These are phyloP conservation scores for Falcaria lacertinaria DNA, from an alignment of 2,888 invertebrate genomes.

Conservation along the genomic window DNA sequence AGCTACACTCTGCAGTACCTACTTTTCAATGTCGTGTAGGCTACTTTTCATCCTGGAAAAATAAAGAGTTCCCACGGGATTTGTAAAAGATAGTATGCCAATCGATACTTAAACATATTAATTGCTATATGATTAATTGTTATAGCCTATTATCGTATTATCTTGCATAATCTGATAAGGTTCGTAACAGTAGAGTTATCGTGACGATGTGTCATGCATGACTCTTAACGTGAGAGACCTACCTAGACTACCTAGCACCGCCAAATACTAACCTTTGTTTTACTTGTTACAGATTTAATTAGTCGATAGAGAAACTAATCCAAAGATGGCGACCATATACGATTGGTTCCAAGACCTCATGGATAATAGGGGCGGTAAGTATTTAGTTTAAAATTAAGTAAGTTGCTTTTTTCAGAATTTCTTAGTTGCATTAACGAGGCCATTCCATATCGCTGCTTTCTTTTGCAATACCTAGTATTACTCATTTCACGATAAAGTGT, in stretches of 20 bases:
- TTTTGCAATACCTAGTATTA: background rate
- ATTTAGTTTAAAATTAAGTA: slow-evolving; percentile 8
- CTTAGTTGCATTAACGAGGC: slow-evolving; percentile 6
- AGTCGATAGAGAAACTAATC: slow-evolving; percentile 49
- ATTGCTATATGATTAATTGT: no score
- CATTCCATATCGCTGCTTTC: background rate
- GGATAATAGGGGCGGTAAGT: slow-evolving; percentile 86
- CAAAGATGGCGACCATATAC: slow-evolving; percentile 81
- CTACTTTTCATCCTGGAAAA: no score
- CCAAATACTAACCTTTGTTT: slow-evolving; percentile 10
- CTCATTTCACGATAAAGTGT: background rate
- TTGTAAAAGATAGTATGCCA: no score
- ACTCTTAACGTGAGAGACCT: background rate
- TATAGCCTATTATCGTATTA: no score
- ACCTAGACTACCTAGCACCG: background rate
- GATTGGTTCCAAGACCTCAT: slow-evolving; percentile 85
- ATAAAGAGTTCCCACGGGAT: no score
- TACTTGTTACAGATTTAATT: slow-evolving; percentile 68
- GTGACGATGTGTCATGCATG: background rate
- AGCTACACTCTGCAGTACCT: no score
- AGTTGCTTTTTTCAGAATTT: no score
- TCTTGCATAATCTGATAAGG: no score
- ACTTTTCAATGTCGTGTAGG: no score
- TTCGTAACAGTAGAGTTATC: no score
- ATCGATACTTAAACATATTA: no score